Evolutionary conservation across 2,113 vertebrate genomes (phyloP).

Genomic region (Oryzias javanicus): DNA sequence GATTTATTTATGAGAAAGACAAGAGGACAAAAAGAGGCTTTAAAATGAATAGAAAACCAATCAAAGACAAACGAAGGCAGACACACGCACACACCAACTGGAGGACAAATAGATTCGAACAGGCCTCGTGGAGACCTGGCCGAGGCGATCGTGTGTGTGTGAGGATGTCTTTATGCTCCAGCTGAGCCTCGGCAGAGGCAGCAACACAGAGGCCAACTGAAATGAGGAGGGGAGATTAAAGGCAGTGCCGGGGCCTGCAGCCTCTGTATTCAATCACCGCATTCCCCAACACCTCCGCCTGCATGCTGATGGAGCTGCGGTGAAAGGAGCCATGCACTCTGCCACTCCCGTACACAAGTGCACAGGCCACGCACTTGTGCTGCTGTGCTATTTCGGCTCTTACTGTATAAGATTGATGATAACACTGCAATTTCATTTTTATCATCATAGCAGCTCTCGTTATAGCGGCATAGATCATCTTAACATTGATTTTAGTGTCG

Average conservation of each 20-base stretch:
- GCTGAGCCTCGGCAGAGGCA: constrained; percentile 83
- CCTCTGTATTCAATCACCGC: constrained; percentile 88
- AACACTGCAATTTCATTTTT: background rate
- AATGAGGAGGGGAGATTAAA: constrained; percentile 89
- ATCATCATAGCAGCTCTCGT: background rate
- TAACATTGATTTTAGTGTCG: background rate
- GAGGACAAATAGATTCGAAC: constrained; percentile 43
- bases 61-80: constrained; percentile 19
- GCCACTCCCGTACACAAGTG: constrained; percentile 67
- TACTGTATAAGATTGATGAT: background rate
- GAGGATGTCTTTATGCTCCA: constrained; percentile 86
- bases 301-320: constrained; percentile 88
- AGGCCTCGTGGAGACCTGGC: constrained; percentile 45
- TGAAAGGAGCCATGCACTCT: constrained; percentile 87
- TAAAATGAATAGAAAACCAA: background rate
- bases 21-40: background rate
- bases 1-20: background rate
- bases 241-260: constrained; percentile 80
- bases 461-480: background rate
- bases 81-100: constrained; percentile 6
- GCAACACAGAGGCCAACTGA: constrained; percentile 78
- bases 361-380: constrained; percentile 48
- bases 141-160: constrained; percentile 61
- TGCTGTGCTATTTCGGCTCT: background rate
- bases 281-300: constrained; percentile 81